Percentiles rank a stretch among this genome's conserved stretches.
phyloP scores from a whole-genome alignment of 1,140 invertebrate genomes.

The Calycopis cecrops region DNA sequence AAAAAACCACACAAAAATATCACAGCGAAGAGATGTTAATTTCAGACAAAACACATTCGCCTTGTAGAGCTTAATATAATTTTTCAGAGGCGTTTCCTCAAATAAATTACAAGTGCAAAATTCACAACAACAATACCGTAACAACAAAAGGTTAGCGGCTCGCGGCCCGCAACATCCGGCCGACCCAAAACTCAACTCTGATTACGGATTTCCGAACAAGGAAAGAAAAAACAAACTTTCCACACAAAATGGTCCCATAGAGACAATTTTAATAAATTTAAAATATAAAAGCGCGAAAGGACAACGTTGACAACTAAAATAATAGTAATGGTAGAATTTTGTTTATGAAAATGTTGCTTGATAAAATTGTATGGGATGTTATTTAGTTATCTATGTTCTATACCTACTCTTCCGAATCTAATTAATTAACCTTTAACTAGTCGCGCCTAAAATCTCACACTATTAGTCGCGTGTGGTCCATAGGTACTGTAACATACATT shows the following conservation, averaged over 20 bases:
- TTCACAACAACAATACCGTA: conserved; percentile 71
- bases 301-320: conserved; percentile 32
- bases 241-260: conserved; percentile 35
- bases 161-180: conserved; percentile 69
- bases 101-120: conserved; percentile 75
- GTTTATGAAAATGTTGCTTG: not conserved
- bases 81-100: conserved; percentile 71
- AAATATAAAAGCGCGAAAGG: not conserved
- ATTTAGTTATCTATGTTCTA: too few relatives aligned
- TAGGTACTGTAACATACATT: not conserved
- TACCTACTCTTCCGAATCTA: too few relatives aligned
- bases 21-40: conserved; percentile 60
- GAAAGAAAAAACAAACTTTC: conserved; percentile 60
- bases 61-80: conserved; percentile 70
- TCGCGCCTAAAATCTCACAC: too few relatives aligned
- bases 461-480: not conserved
- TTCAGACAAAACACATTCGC: conserved; percentile 69
- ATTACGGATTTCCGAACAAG: conserved; percentile 73
- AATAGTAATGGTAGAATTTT: conserved; percentile 34
- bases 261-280: not conserved
- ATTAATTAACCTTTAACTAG: too few relatives aligned
- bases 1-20: conserved; percentile 38
- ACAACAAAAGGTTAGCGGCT: conserved; percentile 72
- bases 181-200: conserved; percentile 71
- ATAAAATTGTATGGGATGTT: not conserved